Percentiles rank a stretch among this genome's conserved stretches.
Evolutionary conservation across 1,140 invertebrate species (phyloP).

Genomic region (Drosophila nigromelanica): DNA sequence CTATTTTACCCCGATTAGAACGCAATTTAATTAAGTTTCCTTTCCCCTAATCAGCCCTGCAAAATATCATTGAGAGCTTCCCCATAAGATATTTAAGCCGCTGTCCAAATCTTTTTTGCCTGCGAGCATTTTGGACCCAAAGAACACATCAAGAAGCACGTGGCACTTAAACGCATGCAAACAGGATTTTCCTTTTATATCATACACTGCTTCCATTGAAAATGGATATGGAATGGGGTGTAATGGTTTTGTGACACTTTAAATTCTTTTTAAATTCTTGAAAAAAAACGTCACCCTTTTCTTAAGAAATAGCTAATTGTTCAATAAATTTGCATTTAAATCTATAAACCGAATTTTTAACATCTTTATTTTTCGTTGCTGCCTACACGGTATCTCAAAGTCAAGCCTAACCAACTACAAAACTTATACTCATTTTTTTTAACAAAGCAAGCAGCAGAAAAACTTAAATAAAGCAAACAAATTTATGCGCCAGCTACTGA

Average conservation of each 20-base stretch:
- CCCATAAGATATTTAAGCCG: neutral
- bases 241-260: too few relatives aligned
- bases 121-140: constrained; percentile 27
- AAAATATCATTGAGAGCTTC: constrained; percentile 26
- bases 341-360: too few relatives aligned
- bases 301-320: too few relatives aligned
- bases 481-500: constrained; percentile 59
- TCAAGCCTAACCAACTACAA: too few relatives aligned
- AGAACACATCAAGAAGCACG: constrained; percentile 56
- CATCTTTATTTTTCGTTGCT: too few relatives aligned
- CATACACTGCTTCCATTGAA: too few relatives aligned
- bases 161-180: constrained; percentile 19
- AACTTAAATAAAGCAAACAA: constrained; percentile 81
- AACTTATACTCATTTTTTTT: constrained; percentile 34
- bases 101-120: constrained; percentile 53
- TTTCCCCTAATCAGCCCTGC: neutral
- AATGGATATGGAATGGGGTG: too few relatives aligned
- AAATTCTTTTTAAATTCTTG: too few relatives aligned
- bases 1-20: constrained; percentile 33
- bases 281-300: too few relatives aligned
- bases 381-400: too few relatives aligned
- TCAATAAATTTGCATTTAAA: too few relatives aligned
- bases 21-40: constrained; percentile 64
- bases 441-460: constrained; percentile 48
- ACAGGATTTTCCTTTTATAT: constrained; percentile 8